Evolutionary conservation across 2,888 invertebrate species (phyloP), one percentile per base, ranked within the genome.

Genomic region (Pyrrhosoma nymphula): DNA sequence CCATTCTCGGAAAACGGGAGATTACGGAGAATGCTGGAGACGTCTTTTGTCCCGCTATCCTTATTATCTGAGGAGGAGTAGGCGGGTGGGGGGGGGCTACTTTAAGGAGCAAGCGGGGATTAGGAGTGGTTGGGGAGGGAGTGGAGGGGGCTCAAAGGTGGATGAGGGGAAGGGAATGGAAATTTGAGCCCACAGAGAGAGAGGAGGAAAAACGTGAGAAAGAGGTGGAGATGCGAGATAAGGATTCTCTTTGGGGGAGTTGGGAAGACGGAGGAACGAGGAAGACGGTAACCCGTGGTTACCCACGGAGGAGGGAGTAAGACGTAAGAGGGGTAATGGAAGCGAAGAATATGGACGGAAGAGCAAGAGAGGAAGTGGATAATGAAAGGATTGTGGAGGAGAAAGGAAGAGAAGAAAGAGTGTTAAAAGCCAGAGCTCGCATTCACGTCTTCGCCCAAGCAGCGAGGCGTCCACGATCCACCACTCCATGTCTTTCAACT

Each of bases 1-100:
- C 82, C 35, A 82, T 82, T 82, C 82, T n/a, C 82, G 82, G 82
- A 35, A 82, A 82, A 82, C 35, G 82, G 82, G 82, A 82, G 82
- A 82, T 82, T 82, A 82, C 82, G 82, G 82, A 82, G 82, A 82
- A 30, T 35, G 82, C 82, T 35, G 82, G 82, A 35, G 35, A 82
- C 82, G 30, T 82, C 82, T 82, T 82, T 82, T 82, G 82, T 82
- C 82, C 82, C 30, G 82, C 82, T 26, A 35, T 82, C 82, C 82
- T 82, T 82, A 82, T 82, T 82, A 35, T 35, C 35, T 6, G 35
- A 35, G 82, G 69, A 12, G 12, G 35, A 16, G 16, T 0, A 35
- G 35, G 18, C 35, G 18, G 82, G 82, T 0, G 35, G 3, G 12
- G 82, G 82, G 12, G 1, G 10, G 69, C 10, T 12, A 69, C 26